These are phyloP conservation scores for Cichladusa arquata DNA, from an alignment of 2,113 vertebrate species.

Conservation along the genomic window DNA sequence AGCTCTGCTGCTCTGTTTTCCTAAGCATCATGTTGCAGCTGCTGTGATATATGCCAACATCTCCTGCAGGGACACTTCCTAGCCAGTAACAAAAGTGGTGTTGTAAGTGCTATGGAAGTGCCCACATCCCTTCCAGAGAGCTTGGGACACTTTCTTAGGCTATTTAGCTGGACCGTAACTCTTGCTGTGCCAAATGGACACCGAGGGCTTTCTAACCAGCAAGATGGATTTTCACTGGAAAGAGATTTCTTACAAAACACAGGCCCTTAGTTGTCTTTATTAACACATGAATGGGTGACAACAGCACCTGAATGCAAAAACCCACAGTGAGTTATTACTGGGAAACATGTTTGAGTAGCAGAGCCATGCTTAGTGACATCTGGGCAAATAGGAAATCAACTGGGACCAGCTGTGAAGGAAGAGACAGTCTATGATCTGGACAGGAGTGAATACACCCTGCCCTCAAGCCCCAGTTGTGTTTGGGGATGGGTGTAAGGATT, in stretches of 20 bases:
- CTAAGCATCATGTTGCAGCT: neutral
- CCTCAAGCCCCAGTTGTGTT: neutral
- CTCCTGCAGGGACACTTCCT: neutral
- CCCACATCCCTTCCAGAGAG: neutral
- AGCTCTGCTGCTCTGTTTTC: neutral
- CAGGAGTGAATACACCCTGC: neutral
- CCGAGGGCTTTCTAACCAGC: neutral
- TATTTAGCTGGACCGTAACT: neutral
- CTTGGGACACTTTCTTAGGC: neutral
- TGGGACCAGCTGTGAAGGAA: neutral
- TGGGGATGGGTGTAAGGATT: neutral
- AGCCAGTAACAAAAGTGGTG: neutral
- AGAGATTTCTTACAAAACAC: neutral
- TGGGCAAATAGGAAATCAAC: neutral
- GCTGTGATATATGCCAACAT: neutral
- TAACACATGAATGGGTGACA: neutral
- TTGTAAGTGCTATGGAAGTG: neutral
- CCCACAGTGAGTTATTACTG: neutral
- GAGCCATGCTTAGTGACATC: neutral
- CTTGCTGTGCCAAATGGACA: neutral
- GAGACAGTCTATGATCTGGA: neutral
- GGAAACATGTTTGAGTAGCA: neutral
- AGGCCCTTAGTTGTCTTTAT: neutral
- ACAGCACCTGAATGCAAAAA: neutral
- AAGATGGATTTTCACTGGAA: neutral